Conservation (phyloP, 2,113 vertebrate genomes). For the Chrysochloris asiatica region DNA sequence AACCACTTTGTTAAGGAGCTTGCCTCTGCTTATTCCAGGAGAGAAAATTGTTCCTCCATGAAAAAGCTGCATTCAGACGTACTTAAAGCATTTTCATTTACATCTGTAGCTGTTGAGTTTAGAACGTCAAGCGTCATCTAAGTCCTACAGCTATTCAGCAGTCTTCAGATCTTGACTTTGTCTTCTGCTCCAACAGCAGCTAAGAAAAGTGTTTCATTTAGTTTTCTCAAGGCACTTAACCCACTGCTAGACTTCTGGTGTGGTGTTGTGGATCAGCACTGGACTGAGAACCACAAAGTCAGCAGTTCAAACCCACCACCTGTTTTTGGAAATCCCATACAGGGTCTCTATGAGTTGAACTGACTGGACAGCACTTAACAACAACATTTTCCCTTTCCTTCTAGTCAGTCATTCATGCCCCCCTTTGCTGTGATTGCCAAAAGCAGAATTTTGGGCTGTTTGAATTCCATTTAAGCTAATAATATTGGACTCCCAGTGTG, state of each 20-base stretch:
- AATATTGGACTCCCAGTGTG: no score
- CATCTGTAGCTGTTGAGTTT: background rate
- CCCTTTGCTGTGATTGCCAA: background rate
- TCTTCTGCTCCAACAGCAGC: background rate
- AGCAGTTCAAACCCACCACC: no score
- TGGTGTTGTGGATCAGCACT: no score
- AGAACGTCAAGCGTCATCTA: background rate
- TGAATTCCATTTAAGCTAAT: background rate
- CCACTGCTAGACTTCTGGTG: no score
- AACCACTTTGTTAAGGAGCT: background rate
- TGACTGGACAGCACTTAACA: no score
- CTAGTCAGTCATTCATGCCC: background rate
- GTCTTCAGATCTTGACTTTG: background rate
- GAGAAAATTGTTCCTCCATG: background rate
- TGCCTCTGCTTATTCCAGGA: background rate
- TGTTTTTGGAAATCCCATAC: no score
- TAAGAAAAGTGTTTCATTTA: background rate
- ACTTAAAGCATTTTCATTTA: slow-evolving; percentile 10
- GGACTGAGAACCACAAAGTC: no score
- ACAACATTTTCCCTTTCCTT: background rate
- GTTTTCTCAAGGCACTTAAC: background rate
- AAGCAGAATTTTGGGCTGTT: background rate
- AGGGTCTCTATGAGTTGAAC: no score
- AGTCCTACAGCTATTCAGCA: background rate
- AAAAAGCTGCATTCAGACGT: background rate